Conservation (phyloP, 1,140 invertebrate genomes). For the Tetragnatha versicolor region DNA sequence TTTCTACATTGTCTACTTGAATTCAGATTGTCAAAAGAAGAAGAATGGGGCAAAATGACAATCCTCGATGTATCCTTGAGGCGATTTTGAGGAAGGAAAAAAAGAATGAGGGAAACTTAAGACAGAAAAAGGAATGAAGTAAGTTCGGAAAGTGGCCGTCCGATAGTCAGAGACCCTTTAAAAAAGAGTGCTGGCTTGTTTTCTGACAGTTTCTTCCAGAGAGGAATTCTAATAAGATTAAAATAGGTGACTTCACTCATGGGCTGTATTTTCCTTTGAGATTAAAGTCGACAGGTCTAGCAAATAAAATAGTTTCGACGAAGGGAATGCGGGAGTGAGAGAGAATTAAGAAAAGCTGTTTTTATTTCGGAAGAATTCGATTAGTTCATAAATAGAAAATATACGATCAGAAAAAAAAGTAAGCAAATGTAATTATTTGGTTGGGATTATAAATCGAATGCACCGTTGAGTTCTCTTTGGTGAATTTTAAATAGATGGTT, state of each 20-base stretch:
- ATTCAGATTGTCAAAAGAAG: slow-evolving; percentile 11
- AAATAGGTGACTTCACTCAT: not conserved
- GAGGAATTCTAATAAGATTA: slow-evolving; percentile 38
- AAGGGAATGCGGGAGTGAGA: too few species aligned
- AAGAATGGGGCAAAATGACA: slow-evolving; percentile 13
- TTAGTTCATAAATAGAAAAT: too few species aligned
- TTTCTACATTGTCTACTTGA: slow-evolving; percentile 44
- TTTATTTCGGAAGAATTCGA: too few species aligned
- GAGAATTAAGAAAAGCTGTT: too few species aligned
- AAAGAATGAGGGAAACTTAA: not conserved
- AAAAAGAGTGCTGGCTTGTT: not conserved
- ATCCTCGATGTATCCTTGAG: slow-evolving; percentile 16
- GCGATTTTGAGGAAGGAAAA: not conserved
- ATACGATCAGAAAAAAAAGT: too few species aligned
- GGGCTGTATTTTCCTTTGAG: not conserved
- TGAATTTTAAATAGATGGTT: too few species aligned
- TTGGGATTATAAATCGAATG: too few species aligned
- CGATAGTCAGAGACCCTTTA: slow-evolving; percentile 1
- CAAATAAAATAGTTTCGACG: too few species aligned
- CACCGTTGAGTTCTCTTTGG: too few species aligned
- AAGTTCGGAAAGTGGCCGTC: not conserved
- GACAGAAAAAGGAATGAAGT: not conserved
- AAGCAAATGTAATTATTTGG: too few species aligned
- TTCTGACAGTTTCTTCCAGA: slow-evolving; percentile 18
- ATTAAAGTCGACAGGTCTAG: not conserved